phyloP scores from a whole-genome alignment of 2,888 invertebrate genomes.

The Hypsopygia costalis region DNA sequence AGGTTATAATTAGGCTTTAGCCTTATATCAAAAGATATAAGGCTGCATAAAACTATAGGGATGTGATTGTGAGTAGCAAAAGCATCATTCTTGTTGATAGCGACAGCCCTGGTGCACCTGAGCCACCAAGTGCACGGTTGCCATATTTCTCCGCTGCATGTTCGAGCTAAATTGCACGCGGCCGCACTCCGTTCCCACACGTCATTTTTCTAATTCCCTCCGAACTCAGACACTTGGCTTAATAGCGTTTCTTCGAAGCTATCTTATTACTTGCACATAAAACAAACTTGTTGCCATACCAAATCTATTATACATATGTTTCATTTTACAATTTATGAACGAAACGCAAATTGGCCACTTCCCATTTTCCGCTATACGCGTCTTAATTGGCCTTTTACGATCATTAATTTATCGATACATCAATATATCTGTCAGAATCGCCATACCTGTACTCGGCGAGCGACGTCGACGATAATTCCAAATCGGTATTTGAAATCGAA shows the following conservation, averaged over 20 bases:
- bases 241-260: conserved; percentile 40
- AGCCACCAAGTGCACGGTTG: conserved; percentile 22
- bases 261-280: not conserved
- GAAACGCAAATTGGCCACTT: conserved; percentile 14
- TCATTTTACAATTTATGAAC: conserved; percentile 9
- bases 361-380: conserved; percentile 19
- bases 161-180: conserved; percentile 62
- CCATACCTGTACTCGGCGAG: conserved; percentile 4
- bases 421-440: conserved; percentile 14
- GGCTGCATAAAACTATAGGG: not conserved
- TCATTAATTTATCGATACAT: conserved; percentile 21
- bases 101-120: conserved; percentile 3
- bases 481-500: conserved; percentile 11
- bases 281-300: conserved; percentile 3
- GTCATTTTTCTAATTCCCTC: conserved; percentile 68
- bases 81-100: not conserved
- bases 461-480: conserved; percentile 1
- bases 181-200: conserved; percentile 64
- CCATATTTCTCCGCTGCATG: conserved; percentile 68
- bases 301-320: conserved; percentile 6
- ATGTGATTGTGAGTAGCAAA: not conserved
- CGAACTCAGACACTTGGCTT: conserved; percentile 45
- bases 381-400: conserved; percentile 22
- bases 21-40: conserved; percentile 1
- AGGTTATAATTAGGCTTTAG: conserved; percentile 3